Evolutionary conservation across 2,888 invertebrate species (phyloP).

Genomic region (Callinectes sapidus): DNA sequence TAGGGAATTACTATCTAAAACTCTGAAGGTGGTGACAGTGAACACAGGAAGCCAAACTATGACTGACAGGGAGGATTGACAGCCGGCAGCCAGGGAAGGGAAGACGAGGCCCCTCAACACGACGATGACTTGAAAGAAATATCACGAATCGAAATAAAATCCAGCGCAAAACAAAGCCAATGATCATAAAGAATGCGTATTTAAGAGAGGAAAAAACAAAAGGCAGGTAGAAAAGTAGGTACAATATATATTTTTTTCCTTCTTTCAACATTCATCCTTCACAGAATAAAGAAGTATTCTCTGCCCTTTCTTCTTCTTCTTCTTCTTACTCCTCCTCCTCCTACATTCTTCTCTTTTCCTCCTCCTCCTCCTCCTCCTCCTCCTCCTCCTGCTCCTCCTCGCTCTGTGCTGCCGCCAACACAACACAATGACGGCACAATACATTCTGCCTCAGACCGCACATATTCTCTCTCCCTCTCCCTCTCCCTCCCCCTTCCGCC

Average conservation of each 20-base stretch:
- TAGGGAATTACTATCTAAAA: no score
- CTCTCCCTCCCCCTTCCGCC: neutral
- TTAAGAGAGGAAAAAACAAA: neutral
- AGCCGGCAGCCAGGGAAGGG: neutral
- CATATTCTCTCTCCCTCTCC: neutral
- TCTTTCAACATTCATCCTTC: neutral
- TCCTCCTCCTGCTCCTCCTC: slow-evolving; percentile 9
- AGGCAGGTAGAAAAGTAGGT: neutral
- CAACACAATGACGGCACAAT: slow-evolving; percentile 20
- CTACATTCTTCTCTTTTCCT: neutral
- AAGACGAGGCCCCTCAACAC: neutral
- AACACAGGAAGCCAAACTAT: no score
- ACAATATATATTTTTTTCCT: neutral
- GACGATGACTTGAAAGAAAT: neutral
- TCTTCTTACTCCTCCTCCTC: neutral
- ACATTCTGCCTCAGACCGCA: neutral
- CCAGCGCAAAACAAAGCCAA: neutral
- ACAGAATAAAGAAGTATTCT: neutral
- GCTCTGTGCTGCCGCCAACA: neutral
- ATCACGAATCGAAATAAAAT: neutral
- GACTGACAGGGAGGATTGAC: neutral
- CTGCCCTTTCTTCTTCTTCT: neutral
- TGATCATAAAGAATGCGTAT: neutral
- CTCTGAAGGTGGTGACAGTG: no score
- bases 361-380: neutral